Conservation (phyloP, 2,113 vertebrate species). For the Polyodon spathula region DNA sequence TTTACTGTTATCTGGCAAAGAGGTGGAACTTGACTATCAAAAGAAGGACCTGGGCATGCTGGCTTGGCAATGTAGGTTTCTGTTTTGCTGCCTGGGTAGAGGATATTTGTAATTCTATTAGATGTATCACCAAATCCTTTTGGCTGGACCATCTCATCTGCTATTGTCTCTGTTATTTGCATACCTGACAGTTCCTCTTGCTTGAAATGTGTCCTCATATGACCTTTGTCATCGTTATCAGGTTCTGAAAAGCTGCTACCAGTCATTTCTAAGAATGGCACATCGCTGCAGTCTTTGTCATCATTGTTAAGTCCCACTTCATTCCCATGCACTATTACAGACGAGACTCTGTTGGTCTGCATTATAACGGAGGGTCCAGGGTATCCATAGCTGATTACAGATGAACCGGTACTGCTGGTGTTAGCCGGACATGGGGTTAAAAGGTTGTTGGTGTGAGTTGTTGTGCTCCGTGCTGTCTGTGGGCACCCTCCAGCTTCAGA, state of each 20-base stretch:
- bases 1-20: slow-evolving; percentile 97
- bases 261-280: slow-evolving; percentile 38
- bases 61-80: slow-evolving; percentile 95
- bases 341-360: slow-evolving; percentile 63
- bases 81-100: slow-evolving; percentile 60
- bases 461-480: slow-evolving; percentile 5
- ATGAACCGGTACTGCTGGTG: slow-evolving; percentile 26
- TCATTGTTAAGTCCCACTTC: slow-evolving; percentile 38
- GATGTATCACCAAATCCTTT: slow-evolving; percentile 42
- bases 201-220: slow-evolving; percentile 33
- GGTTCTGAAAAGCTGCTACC: slow-evolving; percentile 38
- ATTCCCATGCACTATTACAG: slow-evolving; percentile 58
- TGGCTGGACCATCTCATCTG: slow-evolving; percentile 51
- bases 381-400: slow-evolving; percentile 63
- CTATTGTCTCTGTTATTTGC: slow-evolving; percentile 54
- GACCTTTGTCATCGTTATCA: slow-evolving; percentile 29
- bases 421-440: slow-evolving; percentile 23
- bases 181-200: slow-evolving; percentile 62
- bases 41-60: slow-evolving; percentile 81
- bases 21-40: slow-evolving; percentile 71
- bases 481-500: slow-evolving; percentile 26
- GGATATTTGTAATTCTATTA: slow-evolving; percentile 37
- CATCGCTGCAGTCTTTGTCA: slow-evolving; percentile 26
- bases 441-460: slow-evolving; percentile 19
- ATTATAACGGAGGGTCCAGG: slow-evolving; percentile 61